Evolutionary conservation across 2,888 invertebrate species (phyloP), one percentile per base, ranked within the genome.

Genomic region (Nephrocerus scutellatus): DNA sequence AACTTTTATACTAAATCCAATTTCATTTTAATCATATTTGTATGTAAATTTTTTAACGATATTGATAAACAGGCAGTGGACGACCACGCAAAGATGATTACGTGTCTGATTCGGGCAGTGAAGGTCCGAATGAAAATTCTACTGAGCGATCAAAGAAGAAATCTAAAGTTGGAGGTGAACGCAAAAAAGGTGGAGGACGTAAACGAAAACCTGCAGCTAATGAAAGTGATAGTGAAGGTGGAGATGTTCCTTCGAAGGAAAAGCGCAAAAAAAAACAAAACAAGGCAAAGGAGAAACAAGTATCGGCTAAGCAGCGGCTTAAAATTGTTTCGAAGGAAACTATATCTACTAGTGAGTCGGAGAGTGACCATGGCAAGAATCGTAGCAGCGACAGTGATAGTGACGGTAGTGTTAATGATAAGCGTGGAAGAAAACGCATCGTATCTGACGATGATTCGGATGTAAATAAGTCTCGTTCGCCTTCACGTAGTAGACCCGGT

Each of bases 261-360:
- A 79, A 79, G 59, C 70, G 74, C 3, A 73, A 74, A 32, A 71
- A 74, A 48, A 80, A 77, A 63, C 68, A 68, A 62, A 72, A 72
- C 14, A 74, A 76, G 38, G 82, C 83, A 51, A 55, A 55, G 30
- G 63, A 60, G 30, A 66, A 65, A 14, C 86, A 88, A 20, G 77
- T 86, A 39, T 76, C 85, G 24, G 77, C 82, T 7, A 91, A 89
- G 66, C 89, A 91, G 62, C 83, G 90, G 30, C 77, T 83, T 48
- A 82, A 89, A 58, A 84, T 93, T 60, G 83, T 91, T 0, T 95
- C 95, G 0, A 95, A 95, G 63, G 95, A 87, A 41, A 91, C 90
- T 0, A 93, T 96, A 50, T 95, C 93, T 0, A 91, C 92, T 0
- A 85, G 85, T 44, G 89, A 88, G 58, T 86, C 86, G 4, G 63